Evolutionary conservation across 1,140 invertebrate genomes (phyloP), one percentile per base, ranked within the genome.

Genomic region (Drosophila baimaii): DNA sequence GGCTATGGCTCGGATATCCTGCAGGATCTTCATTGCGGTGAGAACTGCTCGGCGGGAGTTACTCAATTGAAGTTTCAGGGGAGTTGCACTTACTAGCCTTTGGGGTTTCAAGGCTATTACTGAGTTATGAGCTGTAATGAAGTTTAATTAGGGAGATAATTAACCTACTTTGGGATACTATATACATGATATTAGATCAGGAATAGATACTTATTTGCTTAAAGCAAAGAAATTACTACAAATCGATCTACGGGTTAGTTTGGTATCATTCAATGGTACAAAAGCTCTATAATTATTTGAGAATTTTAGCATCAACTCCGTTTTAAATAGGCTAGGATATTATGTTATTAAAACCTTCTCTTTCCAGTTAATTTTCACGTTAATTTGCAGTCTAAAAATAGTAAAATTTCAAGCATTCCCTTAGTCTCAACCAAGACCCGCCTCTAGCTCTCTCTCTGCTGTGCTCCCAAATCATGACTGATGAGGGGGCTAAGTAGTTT

Each of bases 11-110:
- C 21, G 10, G 3, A 86, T 55, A 37, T 86, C 83, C 3, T 21
- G 7, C 15, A 82, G 43, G 47, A 86, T 79, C 63, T 77, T 82
- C 83, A 86, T 86, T 2, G 10, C 21, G 37, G 5, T 54, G 35
- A 13, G 1, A 5, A 13, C 2, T 23, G 15, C 17, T 33, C 13
- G 3, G 2, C 3, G 2, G 19, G 0, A n/a, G 33, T 10, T 17
- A 63, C 61, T 31, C 0, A 17, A 59, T 13, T 63, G 15, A 17
- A 9, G 13, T 51, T n/a, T 1, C 2, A 0, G 2, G 13, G n/a
- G n/a, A n/a, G 21, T 19, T 0, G 5, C 3, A 3, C n/a, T 9
- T 9, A 1, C 10, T 13, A 10, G 12, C 0, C 12, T 10, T 37
- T 19, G 19, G 9, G 3, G 19, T 12, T 15, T 1, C 12, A 9